Percentiles rank a stretch among this genome's conserved stretches.
phyloP scores from a whole-genome alignment of 1,140 invertebrate species.

The Cotesia typhae region DNA sequence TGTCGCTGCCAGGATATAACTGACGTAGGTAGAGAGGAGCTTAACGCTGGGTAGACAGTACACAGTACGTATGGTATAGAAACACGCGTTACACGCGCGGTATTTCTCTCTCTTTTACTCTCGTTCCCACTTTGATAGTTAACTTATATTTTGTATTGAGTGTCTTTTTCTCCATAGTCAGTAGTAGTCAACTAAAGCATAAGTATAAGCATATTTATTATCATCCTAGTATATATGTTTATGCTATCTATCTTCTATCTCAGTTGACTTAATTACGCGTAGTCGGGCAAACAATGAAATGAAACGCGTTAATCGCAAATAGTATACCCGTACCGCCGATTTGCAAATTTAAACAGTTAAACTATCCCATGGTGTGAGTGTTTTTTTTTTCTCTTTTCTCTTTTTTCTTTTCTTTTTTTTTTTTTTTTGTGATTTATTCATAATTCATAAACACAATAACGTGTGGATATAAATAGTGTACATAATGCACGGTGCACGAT shows the following conservation, averaged over 20 bases:
- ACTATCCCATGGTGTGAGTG: background rate
- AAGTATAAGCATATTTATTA: too few species aligned
- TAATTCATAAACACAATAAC: too few species aligned
- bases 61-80: slow-evolving; percentile 3
- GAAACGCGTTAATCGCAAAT: slow-evolving; percentile 17
- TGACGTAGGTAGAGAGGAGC: slow-evolving; percentile 47
- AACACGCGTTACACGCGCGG: slow-evolving; percentile 32
- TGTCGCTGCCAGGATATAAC: slow-evolving; percentile 64
- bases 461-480: background rate
- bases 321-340: background rate
- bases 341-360: slow-evolving; percentile 5
- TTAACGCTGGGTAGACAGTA: slow-evolving; percentile 31
- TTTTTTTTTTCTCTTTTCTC: too few species aligned
- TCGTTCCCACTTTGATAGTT: background rate
- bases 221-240: background rate
- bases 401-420: too few species aligned
- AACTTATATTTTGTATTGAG: background rate
- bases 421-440: too few species aligned
- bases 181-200: too few species aligned
- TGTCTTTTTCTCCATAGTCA: too few species aligned
- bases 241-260: background rate
- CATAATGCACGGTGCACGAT: background rate
- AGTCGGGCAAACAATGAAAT: slow-evolving; percentile 24
- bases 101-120: slow-evolving; percentile 12
- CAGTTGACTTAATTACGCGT: background rate